Evolutionary conservation across 2,797 vertebrate genomes (phyloP), one percentile per base, ranked within the genome.

Genomic region (Sebastes flavidus): DNA sequence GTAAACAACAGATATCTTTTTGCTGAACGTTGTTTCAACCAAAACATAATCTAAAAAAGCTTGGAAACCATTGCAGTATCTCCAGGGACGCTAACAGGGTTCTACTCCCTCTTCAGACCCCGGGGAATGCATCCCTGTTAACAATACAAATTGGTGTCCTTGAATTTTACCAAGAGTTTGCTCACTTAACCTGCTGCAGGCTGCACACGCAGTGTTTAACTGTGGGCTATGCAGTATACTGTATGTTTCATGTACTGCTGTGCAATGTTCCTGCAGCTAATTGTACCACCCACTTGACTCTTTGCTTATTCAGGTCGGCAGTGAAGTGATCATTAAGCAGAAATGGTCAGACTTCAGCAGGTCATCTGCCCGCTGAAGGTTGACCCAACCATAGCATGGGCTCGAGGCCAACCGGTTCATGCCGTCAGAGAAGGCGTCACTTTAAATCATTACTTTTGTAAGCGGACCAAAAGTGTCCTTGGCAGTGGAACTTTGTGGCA

Each of bases 101-200:
- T 67, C 22, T 38, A n/a, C 65, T 77, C 36, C 66, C 27, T 71
- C 59, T 42, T 60, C 32, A 78, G 22, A 58, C 60, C 29, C n/a
- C 18, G 32, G 36, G 65, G 77, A 68, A 68, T 62, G 9, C 11
- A 54, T 3, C 46, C 30, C 36, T 69, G 49, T 72, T 58, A 72
- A 77, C 3, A 11, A 78, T 67, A 72, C 49, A 83, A 83, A 76
- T 75, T 34, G 65, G 4, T 70, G 60, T 55, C 78, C 75, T 84
- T 85, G 69, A 78, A 80, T 75, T 82, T 68, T 62, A 71, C 77
- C 63, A 77, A 77, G 72, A 36, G 34, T 36, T 36, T 79, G 59
- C 77, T 77, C 78, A 38, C 38, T 77, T 75, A 75, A 80, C 60
- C 62, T 60, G 65, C 66, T 59, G 62, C 36, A 68, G 36, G 77